Conservation (phyloP, 2,888 invertebrate species). For the Julus scanicus region DNA sequence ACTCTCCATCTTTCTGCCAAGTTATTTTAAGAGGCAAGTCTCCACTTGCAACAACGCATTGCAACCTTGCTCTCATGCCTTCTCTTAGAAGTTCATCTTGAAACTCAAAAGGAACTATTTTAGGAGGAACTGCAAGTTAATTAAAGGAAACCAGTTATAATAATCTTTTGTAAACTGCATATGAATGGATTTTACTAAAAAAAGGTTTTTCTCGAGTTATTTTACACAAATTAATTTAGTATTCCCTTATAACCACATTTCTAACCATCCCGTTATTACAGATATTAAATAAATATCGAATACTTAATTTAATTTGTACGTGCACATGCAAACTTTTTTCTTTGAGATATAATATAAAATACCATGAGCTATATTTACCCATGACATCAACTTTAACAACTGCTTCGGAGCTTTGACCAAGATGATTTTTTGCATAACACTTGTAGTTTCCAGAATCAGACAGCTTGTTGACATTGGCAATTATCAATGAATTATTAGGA, state of each 20-base stretch:
- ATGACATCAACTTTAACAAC: slow-evolving; percentile 93
- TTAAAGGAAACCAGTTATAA: not conserved
- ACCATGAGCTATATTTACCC: slow-evolving; percentile 78
- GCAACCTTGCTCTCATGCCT: slow-evolving; percentile 83
- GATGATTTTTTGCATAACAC: slow-evolving; percentile 91
- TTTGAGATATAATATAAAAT: not conserved
- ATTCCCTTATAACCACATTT: no score
- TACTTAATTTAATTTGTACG: no score
- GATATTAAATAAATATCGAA: no score
- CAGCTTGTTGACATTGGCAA: slow-evolving; percentile 90
- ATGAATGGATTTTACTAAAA: no score
- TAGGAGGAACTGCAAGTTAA: slow-evolving; percentile 58
- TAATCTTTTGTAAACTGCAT: no score
- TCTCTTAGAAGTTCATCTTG: slow-evolving; percentile 72
- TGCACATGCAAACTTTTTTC: not conserved
- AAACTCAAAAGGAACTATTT: slow-evolving; percentile 59
- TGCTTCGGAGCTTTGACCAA: slow-evolving; percentile 74
- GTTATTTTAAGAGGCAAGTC: slow-evolving; percentile 82
- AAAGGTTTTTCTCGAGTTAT: no score
- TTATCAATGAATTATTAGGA: slow-evolving; percentile 91
- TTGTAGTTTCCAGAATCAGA: slow-evolving; percentile 95
- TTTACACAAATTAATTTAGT: no score
- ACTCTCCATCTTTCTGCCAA: slow-evolving; percentile 86
- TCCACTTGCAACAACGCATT: slow-evolving; percentile 82
- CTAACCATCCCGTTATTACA: no score